Evolutionary conservation across 1,140 invertebrate genomes (phyloP).

Genomic region (Stegodyphus dumicola): DNA sequence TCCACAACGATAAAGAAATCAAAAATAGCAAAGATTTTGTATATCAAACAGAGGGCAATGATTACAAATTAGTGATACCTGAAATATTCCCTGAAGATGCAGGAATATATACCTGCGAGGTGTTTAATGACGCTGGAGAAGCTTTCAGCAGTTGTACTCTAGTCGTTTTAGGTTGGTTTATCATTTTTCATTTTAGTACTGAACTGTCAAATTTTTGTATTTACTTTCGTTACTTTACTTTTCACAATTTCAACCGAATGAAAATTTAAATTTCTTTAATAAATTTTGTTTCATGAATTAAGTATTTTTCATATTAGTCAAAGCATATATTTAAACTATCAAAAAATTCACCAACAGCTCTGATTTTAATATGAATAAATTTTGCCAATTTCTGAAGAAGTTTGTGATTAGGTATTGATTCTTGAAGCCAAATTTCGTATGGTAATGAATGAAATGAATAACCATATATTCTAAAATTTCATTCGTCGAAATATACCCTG

Average conservation of each 20-base stretch:
- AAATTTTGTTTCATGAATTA: too few species aligned
- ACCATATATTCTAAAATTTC: too few species aligned
- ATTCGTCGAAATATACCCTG: too few species aligned
- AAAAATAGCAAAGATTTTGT: conserved; percentile 96
- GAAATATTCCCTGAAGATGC: conserved; percentile 88
- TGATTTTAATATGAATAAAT: too few species aligned
- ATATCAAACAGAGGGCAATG: conserved; percentile 89
- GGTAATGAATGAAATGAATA: too few species aligned
- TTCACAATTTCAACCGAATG: not conserved
- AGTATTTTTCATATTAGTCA: too few species aligned
- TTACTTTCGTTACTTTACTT: not conserved
- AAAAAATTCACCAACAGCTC: too few species aligned
- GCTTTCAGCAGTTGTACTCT: conserved; percentile 88
- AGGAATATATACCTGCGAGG: conserved; percentile 94
- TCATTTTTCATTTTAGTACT: not conserved
- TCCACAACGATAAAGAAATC: conserved; percentile 96
- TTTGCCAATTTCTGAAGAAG: too few species aligned
- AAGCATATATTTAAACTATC: too few species aligned
- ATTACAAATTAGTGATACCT: conserved; percentile 86
- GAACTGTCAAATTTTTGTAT: not conserved
- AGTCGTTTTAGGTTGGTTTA: conserved; percentile 82
- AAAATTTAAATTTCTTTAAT: too few species aligned
- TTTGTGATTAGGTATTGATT: too few species aligned
- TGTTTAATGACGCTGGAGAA: conserved; percentile 87
- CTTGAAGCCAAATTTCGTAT: too few species aligned